Evolutionary conservation across 2,113 vertebrate species (phyloP).

Genomic region (Megaptera novaeangliae): DNA sequence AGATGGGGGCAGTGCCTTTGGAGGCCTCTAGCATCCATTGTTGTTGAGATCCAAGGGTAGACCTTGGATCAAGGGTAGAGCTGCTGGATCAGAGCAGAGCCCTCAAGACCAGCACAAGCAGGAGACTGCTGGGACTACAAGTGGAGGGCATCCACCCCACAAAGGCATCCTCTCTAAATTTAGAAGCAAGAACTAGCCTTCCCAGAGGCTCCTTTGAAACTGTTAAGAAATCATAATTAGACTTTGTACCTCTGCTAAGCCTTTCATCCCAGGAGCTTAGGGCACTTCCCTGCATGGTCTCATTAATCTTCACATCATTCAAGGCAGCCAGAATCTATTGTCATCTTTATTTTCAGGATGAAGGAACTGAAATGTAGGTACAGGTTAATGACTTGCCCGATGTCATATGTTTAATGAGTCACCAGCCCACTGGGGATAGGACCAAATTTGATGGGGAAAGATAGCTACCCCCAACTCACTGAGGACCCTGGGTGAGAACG

Average conservation of each 20-base stretch:
- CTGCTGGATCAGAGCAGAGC: background rate
- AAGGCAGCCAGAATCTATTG: background rate
- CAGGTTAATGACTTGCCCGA: slow-evolving; percentile 44
- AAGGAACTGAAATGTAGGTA: slow-evolving; percentile 23
- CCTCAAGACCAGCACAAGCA: background rate
- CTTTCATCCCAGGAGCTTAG: slow-evolving; percentile 16
- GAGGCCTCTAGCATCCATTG: background rate
- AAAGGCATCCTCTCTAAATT: background rate
- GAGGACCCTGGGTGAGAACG: background rate
- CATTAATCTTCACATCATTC: slow-evolving; percentile 46
- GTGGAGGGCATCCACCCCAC: background rate
- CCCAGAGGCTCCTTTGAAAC: slow-evolving; percentile 41
- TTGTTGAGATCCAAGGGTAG: background rate
- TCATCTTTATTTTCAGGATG: slow-evolving; percentile 56
- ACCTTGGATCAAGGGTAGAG: too few species aligned
- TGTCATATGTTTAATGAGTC: slow-evolving; percentile 34
- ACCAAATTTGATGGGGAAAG: background rate
- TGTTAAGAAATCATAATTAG: slow-evolving; percentile 47
- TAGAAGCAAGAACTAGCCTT: slow-evolving; percentile 29
- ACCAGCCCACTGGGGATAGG: background rate
- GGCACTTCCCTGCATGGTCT: background rate
- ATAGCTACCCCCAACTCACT: background rate
- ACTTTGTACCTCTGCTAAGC: background rate
- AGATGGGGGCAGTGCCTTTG: background rate
- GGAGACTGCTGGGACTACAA: background rate